Evolutionary conservation across 2,888 invertebrate species (phyloP).

Genomic region (Diaprepes abbreviatus): DNA sequence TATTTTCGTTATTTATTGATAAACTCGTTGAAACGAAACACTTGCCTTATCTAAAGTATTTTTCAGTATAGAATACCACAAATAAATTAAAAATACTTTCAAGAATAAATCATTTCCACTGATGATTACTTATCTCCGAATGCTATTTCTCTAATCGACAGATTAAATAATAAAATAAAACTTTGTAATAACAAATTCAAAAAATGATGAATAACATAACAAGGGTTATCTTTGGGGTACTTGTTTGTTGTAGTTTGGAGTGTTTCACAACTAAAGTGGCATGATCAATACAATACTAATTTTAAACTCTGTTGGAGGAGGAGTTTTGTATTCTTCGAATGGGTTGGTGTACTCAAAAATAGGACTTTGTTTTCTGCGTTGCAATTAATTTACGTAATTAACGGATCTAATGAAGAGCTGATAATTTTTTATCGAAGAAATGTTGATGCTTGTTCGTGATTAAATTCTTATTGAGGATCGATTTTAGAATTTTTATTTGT

Average conservation of each 20-base stretch:
- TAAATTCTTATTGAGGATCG: no score
- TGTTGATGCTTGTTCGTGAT: no score
- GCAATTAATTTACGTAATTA: no score
- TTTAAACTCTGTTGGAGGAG: no score
- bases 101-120: constrained; percentile 6
- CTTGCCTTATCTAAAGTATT: constrained; percentile 3
- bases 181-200: neutral
- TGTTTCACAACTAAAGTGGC: constrained; percentile 6
- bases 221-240: neutral
- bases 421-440: no score
- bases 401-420: no score
- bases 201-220: neutral
- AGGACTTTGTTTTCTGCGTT: no score
- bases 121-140: neutral
- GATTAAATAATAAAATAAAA: constrained; percentile 5
- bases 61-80: constrained; percentile 13
- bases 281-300: neutral
- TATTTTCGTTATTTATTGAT: no score
- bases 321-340: no score
- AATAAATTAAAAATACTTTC: constrained; percentile 10
- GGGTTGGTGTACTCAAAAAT: no score
- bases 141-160: neutral
- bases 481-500: no score
- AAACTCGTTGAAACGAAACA: neutral
- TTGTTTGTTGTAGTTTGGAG: constrained; percentile 1